Evolutionary conservation across 2,797 vertebrate genomes (phyloP).

Genomic region (Trichosurus vulpecula): DNA sequence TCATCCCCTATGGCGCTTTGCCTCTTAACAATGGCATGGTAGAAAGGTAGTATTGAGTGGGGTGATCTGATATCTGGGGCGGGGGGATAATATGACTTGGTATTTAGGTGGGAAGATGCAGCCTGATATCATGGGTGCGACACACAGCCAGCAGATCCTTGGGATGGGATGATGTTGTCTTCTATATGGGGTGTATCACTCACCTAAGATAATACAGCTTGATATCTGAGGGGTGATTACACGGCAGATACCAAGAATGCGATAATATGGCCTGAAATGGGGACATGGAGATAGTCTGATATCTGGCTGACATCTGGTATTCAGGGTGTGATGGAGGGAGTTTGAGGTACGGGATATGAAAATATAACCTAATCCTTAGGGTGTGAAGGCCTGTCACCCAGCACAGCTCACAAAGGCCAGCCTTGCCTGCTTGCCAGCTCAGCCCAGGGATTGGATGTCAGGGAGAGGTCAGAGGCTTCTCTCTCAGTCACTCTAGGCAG

Average conservation of each 20-base stretch:
- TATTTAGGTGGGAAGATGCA: not conserved
- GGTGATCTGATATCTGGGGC: not conserved
- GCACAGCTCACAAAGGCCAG: not conserved
- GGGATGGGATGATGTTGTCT: not conserved
- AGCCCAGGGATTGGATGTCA: not conserved
- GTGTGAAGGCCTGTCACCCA: not conserved
- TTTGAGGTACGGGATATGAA: not conserved
- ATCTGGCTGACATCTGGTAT: not conserved
- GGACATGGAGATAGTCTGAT: not conserved
- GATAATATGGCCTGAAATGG: not conserved
- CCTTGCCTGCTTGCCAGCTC: not conserved
- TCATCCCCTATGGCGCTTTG: not conserved
- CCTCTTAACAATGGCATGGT: not conserved
- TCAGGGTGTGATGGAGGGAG: not conserved
- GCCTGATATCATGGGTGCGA: not conserved
- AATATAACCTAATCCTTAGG: not conserved
- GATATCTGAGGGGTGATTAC: not conserved
- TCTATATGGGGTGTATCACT: not conserved
- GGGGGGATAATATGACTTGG: not conserved
- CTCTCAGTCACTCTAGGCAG: not conserved
- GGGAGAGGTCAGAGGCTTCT: not conserved
- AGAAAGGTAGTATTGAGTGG: not conserved
- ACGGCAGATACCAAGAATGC: not conserved
- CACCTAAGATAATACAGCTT: not conserved
- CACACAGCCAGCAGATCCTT: not conserved